phyloP scores from a whole-genome alignment of 1,140 invertebrate genomes.

The Drosophila fuyamai region DNA sequence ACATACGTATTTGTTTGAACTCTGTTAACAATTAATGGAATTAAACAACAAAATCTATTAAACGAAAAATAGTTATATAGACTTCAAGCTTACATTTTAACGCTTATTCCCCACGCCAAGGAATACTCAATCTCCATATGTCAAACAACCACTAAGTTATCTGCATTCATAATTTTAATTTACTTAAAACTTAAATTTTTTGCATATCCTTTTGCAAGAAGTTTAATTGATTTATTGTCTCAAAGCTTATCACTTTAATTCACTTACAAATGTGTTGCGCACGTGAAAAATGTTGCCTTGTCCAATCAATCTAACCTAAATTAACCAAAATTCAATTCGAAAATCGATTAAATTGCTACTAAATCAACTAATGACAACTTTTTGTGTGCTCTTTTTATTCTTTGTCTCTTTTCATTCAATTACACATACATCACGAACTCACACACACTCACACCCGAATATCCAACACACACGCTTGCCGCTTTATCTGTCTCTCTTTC shows the following conservation, averaged over 20 bases:
- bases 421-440: conserved; percentile 54
- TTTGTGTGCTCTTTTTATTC: conserved; percentile 78
- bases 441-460: conserved; percentile 29
- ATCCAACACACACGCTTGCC: conserved; percentile 43
- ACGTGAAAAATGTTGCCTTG: conserved; percentile 31
- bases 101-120: conserved; percentile 3
- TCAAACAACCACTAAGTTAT: conserved; percentile 15
- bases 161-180: conserved; percentile 27
- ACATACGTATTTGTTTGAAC: too few species aligned
- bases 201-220: conserved; percentile 29
- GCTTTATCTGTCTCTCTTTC: conserved; percentile 19
- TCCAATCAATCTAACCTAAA: conserved; percentile 35
- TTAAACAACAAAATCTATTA: too few species aligned
- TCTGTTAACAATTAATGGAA: too few species aligned
- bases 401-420: conserved; percentile 80
- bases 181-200: conserved; percentile 10
- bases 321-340: conserved; percentile 32
- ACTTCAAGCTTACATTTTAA: background rate
- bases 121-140: conserved; percentile 20
- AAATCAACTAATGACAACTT: conserved; percentile 72
- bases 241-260: conserved; percentile 14
- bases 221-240: conserved; percentile 19
- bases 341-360: conserved; percentile 60
- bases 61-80: too few species aligned
- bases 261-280: conserved; percentile 16